Percentiles rank a stretch among this genome's conserved stretches.
phyloP scores from a whole-genome alignment of 1,140 invertebrate genomes.

The Ladona fulva region DNA sequence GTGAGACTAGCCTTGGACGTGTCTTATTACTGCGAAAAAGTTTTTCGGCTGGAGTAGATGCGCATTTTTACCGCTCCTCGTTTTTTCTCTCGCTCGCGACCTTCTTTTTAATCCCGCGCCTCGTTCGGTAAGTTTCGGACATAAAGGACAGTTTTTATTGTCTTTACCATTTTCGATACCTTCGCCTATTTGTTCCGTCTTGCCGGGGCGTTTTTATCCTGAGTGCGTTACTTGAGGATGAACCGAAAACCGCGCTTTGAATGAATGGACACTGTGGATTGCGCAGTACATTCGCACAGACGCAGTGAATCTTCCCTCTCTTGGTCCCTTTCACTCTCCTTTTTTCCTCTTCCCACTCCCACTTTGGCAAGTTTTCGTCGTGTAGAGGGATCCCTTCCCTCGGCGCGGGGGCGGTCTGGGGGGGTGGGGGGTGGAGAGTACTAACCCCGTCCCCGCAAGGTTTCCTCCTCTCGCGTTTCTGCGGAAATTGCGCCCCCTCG shows the following conservation, averaged over 20 bases:
- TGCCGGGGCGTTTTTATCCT: background rate
- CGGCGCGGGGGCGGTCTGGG: background rate
- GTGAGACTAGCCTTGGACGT: background rate
- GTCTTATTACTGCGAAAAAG: background rate
- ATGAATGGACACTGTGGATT: background rate
- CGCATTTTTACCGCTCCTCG: background rate
- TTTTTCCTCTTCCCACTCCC: background rate
- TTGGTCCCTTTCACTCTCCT: background rate
- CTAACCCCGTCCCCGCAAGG: constrained; percentile 4
- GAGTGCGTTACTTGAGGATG: background rate
- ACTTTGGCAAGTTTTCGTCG: constrained; percentile 8
- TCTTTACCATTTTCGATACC: background rate
- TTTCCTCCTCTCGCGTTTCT: constrained; percentile 6
- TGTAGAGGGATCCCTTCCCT: background rate
- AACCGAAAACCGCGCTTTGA: background rate
- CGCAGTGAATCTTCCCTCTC: background rate
- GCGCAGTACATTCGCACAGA: constrained; percentile 6
- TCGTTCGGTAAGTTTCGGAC: too few relatives aligned
- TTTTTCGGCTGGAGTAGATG: background rate
- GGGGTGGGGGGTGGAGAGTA: background rate
- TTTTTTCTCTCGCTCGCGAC: background rate
- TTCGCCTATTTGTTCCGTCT: background rate
- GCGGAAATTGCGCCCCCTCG: background rate
- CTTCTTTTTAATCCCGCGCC: too few relatives aligned
- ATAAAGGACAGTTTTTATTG: too few relatives aligned